These are phyloP conservation scores for Solenodon paradoxus DNA, from an alignment of 2,113 vertebrate genomes.

Conservation along the genomic window DNA sequence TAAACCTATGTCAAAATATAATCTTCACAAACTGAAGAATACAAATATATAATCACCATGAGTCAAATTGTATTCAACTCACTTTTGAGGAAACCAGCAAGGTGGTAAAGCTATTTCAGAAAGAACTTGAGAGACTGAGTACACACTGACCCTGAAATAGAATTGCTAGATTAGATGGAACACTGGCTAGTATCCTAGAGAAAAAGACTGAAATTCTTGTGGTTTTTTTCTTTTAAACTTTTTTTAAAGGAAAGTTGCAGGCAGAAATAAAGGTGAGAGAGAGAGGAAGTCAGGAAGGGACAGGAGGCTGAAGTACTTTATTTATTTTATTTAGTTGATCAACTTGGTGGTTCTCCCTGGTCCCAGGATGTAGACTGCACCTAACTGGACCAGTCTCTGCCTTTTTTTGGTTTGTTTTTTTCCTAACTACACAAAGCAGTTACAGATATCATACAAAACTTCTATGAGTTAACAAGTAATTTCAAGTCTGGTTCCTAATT, in stretches of 20 bases:
- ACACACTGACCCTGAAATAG: not conserved
- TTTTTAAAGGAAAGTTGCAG: too few species aligned
- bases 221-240: not conserved
- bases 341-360: too few species aligned
- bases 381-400: too few species aligned
- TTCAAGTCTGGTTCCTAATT: not conserved
- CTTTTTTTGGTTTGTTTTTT: not conserved
- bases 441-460: not conserved
- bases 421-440: not conserved
- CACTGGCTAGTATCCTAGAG: not conserved
- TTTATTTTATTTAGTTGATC: too few species aligned
- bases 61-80: not conserved
- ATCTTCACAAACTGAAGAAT: slow-evolving; percentile 19
- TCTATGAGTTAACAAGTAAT: not conserved
- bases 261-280: too few species aligned
- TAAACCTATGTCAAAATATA: not conserved
- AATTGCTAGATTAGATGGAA: not conserved
- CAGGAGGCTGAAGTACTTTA: too few species aligned
- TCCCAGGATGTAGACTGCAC: too few species aligned
- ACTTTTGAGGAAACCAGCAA: not conserved
- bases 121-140: not conserved
- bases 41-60: not conserved
- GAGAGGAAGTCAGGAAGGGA: too few species aligned
- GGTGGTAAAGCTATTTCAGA: not conserved
- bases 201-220: not conserved